Evolutionary conservation across 2,113 vertebrate genomes (phyloP).

Genomic region (Sus scrofa): DNA sequence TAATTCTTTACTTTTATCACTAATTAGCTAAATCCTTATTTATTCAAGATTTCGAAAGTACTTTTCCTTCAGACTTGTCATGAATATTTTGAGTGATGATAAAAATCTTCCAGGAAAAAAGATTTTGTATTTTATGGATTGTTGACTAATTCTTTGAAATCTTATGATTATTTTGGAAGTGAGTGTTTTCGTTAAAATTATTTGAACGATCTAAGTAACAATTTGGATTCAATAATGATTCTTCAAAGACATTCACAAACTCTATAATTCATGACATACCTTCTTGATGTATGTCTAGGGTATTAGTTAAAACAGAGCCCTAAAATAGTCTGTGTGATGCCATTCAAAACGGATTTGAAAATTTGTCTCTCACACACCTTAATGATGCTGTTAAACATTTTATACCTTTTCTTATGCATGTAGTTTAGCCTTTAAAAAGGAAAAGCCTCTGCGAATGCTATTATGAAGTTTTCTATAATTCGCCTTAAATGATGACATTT

Average conservation of each 20-base stretch:
- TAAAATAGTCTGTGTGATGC: background rate
- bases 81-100: background rate
- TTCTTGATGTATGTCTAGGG: slow-evolving; percentile 13
- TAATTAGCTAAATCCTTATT: slow-evolving; percentile 1
- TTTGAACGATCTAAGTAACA: slow-evolving; percentile 11
- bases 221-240: slow-evolving; percentile 35
- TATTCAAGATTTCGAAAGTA: slow-evolving; percentile 39
- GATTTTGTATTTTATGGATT: background rate
- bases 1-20: background rate
- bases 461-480: slow-evolving; percentile 15
- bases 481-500: background rate
- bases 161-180: slow-evolving; percentile 31
- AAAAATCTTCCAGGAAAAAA: slow-evolving; percentile 5
- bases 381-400: slow-evolving; percentile 47
- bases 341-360: slow-evolving; percentile 51
- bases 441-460: background rate
- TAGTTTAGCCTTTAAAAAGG: background rate
- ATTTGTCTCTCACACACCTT: background rate
- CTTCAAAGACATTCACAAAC: background rate
- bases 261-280: background rate
- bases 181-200: background rate
- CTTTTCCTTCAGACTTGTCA: background rate
- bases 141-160: slow-evolving; percentile 38
- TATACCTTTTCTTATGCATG: slow-evolving; percentile 11
- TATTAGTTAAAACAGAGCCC: background rate